Conservation (phyloP, 2,797 vertebrate species). For the Syngnathus acus region DNA sequence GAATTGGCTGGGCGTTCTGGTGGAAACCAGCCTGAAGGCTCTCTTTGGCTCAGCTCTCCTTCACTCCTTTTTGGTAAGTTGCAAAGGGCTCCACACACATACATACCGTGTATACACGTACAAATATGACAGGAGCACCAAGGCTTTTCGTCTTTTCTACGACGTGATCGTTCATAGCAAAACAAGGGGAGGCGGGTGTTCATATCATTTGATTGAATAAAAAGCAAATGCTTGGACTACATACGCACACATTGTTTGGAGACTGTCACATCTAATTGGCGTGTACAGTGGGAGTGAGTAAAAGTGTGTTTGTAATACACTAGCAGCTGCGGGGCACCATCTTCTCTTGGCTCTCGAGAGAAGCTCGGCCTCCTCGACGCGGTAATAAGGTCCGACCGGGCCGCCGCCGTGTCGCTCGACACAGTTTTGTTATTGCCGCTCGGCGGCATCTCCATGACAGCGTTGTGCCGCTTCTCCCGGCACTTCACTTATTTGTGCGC, state of each 20-base stretch:
- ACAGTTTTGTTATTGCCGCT: constrained; percentile 1
- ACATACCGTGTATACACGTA: background rate
- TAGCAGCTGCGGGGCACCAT: background rate
- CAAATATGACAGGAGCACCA: background rate
- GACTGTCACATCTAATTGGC: constrained; percentile 21
- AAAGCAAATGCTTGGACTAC: constrained; percentile 11
- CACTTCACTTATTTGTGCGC: constrained; percentile 32
- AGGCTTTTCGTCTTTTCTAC: too few relatives aligned
- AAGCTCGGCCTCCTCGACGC: background rate
- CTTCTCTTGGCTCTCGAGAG: background rate
- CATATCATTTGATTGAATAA: constrained; percentile 23
- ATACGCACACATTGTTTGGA: constrained; percentile 8
- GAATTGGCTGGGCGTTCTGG: constrained; percentile 86
- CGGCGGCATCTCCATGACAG: background rate
- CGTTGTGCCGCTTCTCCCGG: constrained; percentile 1
- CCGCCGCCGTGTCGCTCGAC: background rate
- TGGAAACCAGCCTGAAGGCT: constrained; percentile 73
- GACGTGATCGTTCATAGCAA: background rate
- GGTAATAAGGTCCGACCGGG: background rate
- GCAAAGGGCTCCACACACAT: background rate
- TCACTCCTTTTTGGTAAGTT: constrained; percentile 75
- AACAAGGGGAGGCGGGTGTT: background rate
- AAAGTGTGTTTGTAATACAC: constrained; percentile 5
- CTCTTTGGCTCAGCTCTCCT: constrained; percentile 66
- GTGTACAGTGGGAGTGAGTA: background rate